Base-by-base conservation (phyloP, 1,140 invertebrate species). In the Penaeus chinensis region DNA sequence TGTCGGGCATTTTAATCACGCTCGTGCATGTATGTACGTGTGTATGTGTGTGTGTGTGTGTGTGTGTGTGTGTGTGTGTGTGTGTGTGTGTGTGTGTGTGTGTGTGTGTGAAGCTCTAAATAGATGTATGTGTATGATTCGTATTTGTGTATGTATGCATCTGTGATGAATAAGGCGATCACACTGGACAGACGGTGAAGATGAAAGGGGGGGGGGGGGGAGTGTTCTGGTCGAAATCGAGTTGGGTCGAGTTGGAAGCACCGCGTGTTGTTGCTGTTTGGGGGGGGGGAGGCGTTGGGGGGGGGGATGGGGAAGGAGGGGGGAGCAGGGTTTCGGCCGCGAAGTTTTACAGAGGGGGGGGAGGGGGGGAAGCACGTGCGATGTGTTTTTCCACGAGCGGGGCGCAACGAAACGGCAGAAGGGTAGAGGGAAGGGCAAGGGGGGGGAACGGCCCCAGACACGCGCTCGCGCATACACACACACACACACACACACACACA, bases 21-120 rank as follows among this genome's bases (percentile, higher is more conserved):
- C 32, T 0, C 32, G 32, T 32, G 32, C 32, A 32, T 32, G 60
- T 80, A 13, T 79, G 77, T 79, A 27, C 47, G 77, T 79, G 77
- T 79, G 77, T 79, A 42, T 79, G 77, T 79, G 77, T 79, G 77
- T 79, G 77, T 79, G 77, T 79, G 66, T 71, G 66, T 71, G 66
- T 71, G 66, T 69, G 66, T 69, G 66, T 69, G 32, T 82, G 32
- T n/a, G 22, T 74, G 22, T 74, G 22, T n/a, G 22, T 74, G 18
- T n/a, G 22, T n/a, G 18, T 74, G 22, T n/a, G 22, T n/a, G 10
- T 82, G 32, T 63, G 32, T n/a, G 22, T 74, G 22, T 74, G 22
- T 74, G 22, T 74, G 22, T 74, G 4, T 74, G 22, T 74, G 4
- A 24, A 24, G 24, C 5, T 74, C 16, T 74, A 74, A 20, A 74